These are phyloP conservation scores for Drosophila bifasciata DNA, from an alignment of 1,140 invertebrate genomes.

Conservation along the genomic window DNA sequence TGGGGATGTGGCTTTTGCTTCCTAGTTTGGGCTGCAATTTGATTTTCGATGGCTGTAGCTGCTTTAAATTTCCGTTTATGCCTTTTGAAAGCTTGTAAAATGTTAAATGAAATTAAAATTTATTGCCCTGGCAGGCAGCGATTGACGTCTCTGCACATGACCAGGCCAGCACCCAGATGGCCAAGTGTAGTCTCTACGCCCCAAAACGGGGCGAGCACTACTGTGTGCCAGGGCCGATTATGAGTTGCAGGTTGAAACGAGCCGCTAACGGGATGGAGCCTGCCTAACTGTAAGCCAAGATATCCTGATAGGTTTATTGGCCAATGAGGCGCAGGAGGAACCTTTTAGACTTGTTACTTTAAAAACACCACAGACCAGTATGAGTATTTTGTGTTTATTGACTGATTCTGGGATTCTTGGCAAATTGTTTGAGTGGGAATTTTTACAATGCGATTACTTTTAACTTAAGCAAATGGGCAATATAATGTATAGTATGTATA, in stretches of 20 bases:
- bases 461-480: no score
- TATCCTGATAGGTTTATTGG: slow-evolving; percentile 18
- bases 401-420: background rate
- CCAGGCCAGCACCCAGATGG: slow-evolving; percentile 35
- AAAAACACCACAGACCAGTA: slow-evolving; percentile 10
- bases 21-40: slow-evolving; percentile 68
- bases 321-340: slow-evolving; percentile 9
- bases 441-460: background rate
- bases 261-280: background rate
- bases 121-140: slow-evolving; percentile 67
- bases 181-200: slow-evolving; percentile 35
- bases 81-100: slow-evolving; percentile 81
- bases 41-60: slow-evolving; percentile 49
- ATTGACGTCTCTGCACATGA: slow-evolving; percentile 71
- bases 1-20: slow-evolving; percentile 60
- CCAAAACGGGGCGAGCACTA: slow-evolving; percentile 28
- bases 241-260: slow-evolving; percentile 36
- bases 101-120: slow-evolving; percentile 83
- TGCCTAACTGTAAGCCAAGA: slow-evolving; percentile 35
- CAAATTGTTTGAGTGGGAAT: background rate
- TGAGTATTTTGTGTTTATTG: slow-evolving; percentile 35
- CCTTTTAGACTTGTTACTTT: slow-evolving; percentile 42
- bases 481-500: no score
- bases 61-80: slow-evolving; percentile 81
- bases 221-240: slow-evolving; percentile 46